Percentiles rank a stretch among this genome's conserved stretches.
Evolutionary conservation across 2,113 vertebrate species (phyloP).

Genomic region (Caranx melampygus): DNA sequence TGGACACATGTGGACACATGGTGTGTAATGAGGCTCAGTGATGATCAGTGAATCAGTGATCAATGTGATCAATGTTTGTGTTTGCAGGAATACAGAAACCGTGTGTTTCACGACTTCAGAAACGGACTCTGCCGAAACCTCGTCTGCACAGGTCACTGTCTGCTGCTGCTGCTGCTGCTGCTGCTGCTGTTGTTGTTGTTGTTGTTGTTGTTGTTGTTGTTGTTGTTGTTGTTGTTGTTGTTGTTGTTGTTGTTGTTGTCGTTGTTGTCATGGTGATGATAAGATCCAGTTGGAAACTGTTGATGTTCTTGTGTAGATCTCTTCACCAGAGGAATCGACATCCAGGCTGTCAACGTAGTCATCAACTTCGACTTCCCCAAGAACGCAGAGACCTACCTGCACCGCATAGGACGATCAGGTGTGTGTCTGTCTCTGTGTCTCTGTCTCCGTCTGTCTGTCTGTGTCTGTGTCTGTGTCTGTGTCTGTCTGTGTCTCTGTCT

Average conservation of each 20-base stretch:
- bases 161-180: no score
- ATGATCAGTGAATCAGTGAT: no score
- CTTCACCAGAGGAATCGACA: constrained; percentile 87
- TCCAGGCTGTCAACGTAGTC: constrained; percentile 87
- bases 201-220: no score
- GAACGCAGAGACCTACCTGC: constrained; percentile 86
- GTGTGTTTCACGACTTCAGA: constrained; percentile 86
- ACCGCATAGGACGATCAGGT: constrained; percentile 88
- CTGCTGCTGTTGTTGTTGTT: no score
- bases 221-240: no score
- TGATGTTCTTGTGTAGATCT: constrained; percentile 73
- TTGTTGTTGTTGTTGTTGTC: no score
- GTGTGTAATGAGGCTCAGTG: no score
- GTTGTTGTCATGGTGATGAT: no score
- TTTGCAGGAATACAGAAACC: constrained; percentile 82
- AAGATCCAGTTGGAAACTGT: not conserved
- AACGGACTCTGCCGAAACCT: constrained; percentile 87
- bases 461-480: no score
- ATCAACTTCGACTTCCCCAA: constrained; percentile 88
- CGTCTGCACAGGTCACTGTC: constrained; percentile 84
- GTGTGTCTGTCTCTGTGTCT: not conserved
- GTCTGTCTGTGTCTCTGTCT: not conserved
- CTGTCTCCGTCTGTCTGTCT: no score
- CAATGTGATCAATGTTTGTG: no score
- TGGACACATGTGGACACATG: no score